These are phyloP conservation scores for Cranoglanis bouderius DNA, from an alignment of 2,113 vertebrate species.

Conservation along the genomic window DNA sequence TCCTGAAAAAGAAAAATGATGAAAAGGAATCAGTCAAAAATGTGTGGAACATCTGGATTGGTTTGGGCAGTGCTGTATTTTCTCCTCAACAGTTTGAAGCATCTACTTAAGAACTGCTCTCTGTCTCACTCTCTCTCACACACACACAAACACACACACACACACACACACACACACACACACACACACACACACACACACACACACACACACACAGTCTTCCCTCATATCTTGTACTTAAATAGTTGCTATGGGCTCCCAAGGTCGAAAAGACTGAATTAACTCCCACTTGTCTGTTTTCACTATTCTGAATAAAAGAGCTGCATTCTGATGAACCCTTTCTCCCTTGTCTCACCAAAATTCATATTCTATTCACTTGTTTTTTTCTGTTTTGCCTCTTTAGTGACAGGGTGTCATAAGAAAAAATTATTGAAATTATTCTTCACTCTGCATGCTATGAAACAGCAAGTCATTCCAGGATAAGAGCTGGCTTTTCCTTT, in stretches of 20 bases:
- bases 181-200: slow-evolving; percentile 12
- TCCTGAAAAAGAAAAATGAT: slow-evolving; percentile 73
- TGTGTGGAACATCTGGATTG: slow-evolving; percentile 57
- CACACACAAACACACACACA: slow-evolving; percentile 6
- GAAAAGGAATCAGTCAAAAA: slow-evolving; percentile 54
- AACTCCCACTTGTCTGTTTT: slow-evolving; percentile 52
- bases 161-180: neutral
- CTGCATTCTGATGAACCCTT: slow-evolving; percentile 24
- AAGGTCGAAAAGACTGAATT: slow-evolving; percentile 61
- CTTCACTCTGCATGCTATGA: neutral
- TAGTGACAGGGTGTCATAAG: slow-evolving; percentile 39
- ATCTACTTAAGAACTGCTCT: slow-evolving; percentile 37
- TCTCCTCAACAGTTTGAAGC: slow-evolving; percentile 12
- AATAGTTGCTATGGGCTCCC: slow-evolving; percentile 64
- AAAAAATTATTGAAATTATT: slow-evolving; percentile 20
- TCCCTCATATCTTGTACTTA: slow-evolving; percentile 52
- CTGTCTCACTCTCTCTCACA: slow-evolving; percentile 14
- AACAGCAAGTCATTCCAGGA: neutral
- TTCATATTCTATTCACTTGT: slow-evolving; percentile 34
- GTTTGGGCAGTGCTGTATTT: slow-evolving; percentile 51
- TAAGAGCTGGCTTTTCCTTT: neutral
- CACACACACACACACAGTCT: neutral
- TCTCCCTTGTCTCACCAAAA: slow-evolving; percentile 14
- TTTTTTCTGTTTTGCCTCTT: slow-evolving; percentile 29
- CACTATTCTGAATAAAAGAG: slow-evolving; percentile 46